Conservation (phyloP, 2,797 vertebrate genomes). For the Macrochelys suwanniensis region DNA sequence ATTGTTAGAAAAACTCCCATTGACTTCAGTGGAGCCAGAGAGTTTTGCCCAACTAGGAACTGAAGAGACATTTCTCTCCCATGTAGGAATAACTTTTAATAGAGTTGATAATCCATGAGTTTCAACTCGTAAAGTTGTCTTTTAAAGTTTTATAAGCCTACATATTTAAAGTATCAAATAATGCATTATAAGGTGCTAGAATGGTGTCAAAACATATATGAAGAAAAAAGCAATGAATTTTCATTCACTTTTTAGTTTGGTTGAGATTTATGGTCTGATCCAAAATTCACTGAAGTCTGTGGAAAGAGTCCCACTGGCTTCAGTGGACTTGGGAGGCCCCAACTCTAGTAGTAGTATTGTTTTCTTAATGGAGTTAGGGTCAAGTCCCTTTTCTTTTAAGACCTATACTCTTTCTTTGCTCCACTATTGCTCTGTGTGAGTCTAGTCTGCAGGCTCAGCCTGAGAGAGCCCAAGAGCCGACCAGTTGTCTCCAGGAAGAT, state of each 20-base stretch:
- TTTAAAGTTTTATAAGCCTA: not conserved
- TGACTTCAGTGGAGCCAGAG: not conserved
- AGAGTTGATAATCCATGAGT: not conserved
- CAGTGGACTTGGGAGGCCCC: not conserved
- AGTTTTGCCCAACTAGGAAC: not conserved
- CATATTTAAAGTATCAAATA: too few relatives aligned
- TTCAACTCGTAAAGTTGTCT: not conserved
- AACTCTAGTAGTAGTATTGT: not conserved
- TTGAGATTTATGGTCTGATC: not conserved
- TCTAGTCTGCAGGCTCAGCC: not conserved
- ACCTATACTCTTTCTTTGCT: not conserved
- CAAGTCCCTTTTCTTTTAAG: not conserved
- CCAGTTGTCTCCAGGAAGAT: not conserved
- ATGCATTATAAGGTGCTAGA: not conserved
- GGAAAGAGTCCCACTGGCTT: not conserved
- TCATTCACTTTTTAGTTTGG: not conserved
- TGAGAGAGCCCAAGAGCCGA: not conserved
- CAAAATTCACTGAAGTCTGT: not conserved
- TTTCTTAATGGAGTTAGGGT: not conserved
- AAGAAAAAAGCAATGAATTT: not conserved
- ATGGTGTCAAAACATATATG: not conserved
- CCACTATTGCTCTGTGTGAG: not conserved
- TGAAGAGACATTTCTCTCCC: not conserved
- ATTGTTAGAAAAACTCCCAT: not conserved
- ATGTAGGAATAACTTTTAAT: not conserved